phyloP scores from a whole-genome alignment of 2,797 vertebrate species.

The Trichosurus vulpecula region DNA sequence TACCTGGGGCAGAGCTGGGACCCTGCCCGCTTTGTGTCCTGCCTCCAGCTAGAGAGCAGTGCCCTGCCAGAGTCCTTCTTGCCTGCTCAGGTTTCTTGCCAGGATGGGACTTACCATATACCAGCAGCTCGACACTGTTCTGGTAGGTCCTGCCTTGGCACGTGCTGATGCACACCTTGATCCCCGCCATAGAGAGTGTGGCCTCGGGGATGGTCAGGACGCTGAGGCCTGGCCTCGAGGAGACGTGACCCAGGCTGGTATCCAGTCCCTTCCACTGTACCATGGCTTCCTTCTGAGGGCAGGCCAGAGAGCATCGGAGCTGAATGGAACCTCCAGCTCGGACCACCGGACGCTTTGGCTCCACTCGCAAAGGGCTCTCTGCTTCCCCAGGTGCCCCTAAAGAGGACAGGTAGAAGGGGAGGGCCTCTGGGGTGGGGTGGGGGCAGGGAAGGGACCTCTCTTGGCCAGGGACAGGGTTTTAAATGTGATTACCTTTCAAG shows the following conservation, averaged over 20 bases:
- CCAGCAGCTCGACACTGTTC: not conserved
- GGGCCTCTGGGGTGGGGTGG: not conserved
- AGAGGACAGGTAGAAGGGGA: fast-evolving
- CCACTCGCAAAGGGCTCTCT: constrained; percentile 65
- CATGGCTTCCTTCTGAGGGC: fast-evolving
- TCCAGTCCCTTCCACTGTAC: constrained; percentile 86
- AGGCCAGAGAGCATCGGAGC: constrained; percentile 82
- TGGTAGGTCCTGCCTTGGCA: constrained; percentile 57
- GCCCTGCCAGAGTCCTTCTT: no score
- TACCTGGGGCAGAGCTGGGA: not conserved
- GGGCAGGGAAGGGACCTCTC: not conserved
- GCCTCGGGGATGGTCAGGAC: constrained; percentile 73
- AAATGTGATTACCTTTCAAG: not conserved
- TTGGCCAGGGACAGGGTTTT: no score
- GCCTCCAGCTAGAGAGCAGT: no score
- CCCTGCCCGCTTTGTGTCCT: no score
- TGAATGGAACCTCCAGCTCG: constrained; percentile 53
- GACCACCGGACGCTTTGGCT: constrained; percentile 73
- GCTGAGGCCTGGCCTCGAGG: constrained; percentile 72
- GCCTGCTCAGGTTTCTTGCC: not conserved
- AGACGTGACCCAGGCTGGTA: constrained; percentile 75
- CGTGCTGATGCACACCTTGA: constrained; percentile 76
- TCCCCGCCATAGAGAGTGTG: constrained; percentile 47
- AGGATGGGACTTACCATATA: constrained; percentile 80
- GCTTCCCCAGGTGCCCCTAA: not conserved